Conservation (phyloP, 2,113 vertebrate genomes). For the Pycnonotus jocosus region DNA sequence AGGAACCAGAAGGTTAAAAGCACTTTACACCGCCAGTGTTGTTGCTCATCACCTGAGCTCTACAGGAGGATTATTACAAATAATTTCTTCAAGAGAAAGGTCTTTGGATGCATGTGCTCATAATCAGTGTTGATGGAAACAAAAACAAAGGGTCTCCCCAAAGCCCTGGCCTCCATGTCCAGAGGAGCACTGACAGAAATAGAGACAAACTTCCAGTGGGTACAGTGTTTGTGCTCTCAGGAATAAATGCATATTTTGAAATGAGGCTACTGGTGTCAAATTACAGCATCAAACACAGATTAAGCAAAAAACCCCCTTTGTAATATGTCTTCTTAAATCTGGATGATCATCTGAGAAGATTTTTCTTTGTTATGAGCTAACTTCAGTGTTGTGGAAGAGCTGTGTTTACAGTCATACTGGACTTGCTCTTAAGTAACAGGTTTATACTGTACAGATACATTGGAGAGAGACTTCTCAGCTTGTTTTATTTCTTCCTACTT, state of each 20-base stretch:
- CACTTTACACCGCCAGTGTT: background rate
- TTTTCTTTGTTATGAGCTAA: background rate
- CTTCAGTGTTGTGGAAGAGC: background rate
- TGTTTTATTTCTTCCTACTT: background rate
- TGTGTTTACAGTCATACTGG: background rate
- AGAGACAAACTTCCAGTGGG: background rate
- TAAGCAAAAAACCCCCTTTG: fast-evolving
- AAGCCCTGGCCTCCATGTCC: background rate
- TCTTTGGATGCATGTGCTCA: background rate
- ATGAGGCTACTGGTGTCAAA: background rate
- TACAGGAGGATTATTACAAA: background rate
- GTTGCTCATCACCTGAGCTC: background rate
- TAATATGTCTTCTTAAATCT: background rate
- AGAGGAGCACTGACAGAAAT: background rate
- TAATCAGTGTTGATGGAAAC: fast-evolving
- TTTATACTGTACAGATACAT: background rate
- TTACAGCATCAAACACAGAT: background rate
- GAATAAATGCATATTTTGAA: background rate
- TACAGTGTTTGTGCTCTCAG: background rate
- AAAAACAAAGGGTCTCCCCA: background rate
- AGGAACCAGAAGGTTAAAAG: background rate
- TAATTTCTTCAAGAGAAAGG: background rate
- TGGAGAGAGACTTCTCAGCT: background rate
- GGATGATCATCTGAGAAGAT: background rate
- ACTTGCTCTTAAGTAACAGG: background rate